Evolutionary conservation across 2,888 invertebrate species (phyloP).

Genomic region (Cantharis nigra): DNA sequence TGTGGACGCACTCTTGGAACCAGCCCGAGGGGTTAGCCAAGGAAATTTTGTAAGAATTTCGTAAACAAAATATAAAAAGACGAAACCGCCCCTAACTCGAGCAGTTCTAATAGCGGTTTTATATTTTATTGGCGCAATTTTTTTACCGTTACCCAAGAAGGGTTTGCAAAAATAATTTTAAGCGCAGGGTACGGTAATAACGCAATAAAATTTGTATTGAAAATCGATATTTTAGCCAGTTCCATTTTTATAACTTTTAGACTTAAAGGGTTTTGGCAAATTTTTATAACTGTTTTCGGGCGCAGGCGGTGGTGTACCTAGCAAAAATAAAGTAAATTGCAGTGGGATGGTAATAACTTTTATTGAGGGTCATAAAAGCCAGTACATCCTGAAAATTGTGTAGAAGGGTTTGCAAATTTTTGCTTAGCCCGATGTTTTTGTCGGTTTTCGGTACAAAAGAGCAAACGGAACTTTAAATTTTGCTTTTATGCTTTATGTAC

Average conservation of each 20-base stretch:
- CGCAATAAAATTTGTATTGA: constrained; percentile 2
- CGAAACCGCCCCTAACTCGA: neutral
- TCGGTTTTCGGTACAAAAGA: neutral
- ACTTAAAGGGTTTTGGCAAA: neutral
- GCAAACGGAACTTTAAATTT: neutral
- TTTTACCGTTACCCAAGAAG: neutral
- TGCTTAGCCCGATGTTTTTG: neutral
- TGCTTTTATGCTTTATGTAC: neutral
- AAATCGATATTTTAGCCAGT: neutral
- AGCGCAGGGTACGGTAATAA: neutral
- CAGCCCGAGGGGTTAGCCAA: constrained; percentile 9
- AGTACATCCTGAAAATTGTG: neutral
- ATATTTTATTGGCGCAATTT: neutral
- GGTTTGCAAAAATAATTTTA: neutral
- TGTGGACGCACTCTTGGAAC: constrained; percentile 21
- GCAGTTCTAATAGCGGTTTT: neutral
- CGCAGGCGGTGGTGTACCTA: neutral
- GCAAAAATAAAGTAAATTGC: neutral
- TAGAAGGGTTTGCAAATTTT: neutral
- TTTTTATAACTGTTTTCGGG: neutral
- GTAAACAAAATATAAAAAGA: constrained; percentile 1
- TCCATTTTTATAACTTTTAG: neutral
- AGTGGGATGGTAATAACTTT: neutral
- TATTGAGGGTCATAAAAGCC: neutral
- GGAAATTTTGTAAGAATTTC: neutral